Conservation (phyloP, 2,113 vertebrate species). For the Cervus canadensis region DNA sequence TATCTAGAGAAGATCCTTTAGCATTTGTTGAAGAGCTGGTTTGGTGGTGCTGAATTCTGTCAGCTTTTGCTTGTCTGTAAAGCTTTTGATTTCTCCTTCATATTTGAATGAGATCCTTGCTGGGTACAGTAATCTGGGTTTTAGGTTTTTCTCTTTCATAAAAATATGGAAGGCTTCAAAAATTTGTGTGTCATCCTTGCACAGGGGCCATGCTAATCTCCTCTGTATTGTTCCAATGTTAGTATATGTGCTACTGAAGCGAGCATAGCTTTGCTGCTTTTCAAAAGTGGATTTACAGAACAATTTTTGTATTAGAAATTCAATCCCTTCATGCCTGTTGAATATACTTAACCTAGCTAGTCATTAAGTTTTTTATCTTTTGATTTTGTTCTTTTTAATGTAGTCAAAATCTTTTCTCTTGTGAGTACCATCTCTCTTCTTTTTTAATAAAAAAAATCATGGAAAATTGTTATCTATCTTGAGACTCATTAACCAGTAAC, state of each 20-base stretch:
- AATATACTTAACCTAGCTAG: background rate
- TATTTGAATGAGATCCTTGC: background rate
- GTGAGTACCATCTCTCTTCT: background rate
- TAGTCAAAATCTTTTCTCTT: background rate
- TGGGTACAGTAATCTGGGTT: background rate
- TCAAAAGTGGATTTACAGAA: background rate
- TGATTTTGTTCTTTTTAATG: background rate
- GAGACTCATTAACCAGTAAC: background rate
- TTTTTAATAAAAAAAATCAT: background rate
- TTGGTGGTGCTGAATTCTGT: background rate
- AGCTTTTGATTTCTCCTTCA: background rate
- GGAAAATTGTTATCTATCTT: background rate
- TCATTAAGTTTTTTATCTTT: background rate
- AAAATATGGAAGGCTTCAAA: background rate
- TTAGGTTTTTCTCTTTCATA: background rate
- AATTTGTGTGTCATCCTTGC: background rate
- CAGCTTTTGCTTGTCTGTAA: background rate
- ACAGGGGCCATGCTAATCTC: background rate
- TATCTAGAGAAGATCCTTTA: background rate
- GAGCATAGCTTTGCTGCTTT: background rate
- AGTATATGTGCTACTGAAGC: background rate
- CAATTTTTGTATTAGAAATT: background rate
- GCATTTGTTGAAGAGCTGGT: background rate
- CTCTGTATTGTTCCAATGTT: background rate
- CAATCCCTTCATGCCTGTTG: background rate